These are phyloP conservation scores for Pocillopora grandis DNA, from an alignment of 92 coral and sea anemone species.

Conservation along the genomic window DNA sequence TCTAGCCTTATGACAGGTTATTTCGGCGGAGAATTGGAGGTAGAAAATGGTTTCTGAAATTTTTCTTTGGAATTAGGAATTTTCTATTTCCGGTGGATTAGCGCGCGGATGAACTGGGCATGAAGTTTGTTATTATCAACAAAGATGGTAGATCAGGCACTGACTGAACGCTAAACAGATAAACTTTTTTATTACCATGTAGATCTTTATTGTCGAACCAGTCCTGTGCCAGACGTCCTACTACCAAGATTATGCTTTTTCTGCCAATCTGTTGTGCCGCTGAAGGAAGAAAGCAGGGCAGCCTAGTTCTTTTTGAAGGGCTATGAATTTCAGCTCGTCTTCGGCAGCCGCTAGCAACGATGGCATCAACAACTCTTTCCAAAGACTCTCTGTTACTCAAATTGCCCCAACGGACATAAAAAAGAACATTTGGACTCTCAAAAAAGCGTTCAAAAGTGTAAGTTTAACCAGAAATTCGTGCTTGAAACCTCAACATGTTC, in stretches of 20 bases:
- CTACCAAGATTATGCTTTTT: constrained; percentile 20
- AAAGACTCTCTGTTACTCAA: constrained; percentile 49
- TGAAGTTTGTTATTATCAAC: constrained; percentile 25
- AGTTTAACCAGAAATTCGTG: constrained; percentile 46
- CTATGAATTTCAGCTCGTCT: constrained; percentile 37
- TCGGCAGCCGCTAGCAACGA: constrained; percentile 21
- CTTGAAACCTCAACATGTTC: constrained; percentile 46
- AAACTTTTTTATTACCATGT: neutral
- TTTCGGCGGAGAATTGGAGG: neutral
- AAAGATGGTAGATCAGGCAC: constrained; percentile 28
- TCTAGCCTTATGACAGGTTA: neutral
- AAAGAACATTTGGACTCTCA: constrained; percentile 55
- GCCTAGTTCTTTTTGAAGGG: constrained; percentile 7
- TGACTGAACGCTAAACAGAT: neutral
- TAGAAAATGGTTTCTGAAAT: neutral
- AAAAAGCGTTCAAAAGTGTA: constrained; percentile 52
- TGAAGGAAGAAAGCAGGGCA: constrained; percentile 15
- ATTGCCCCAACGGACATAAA: constrained; percentile 57
- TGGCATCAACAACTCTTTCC: constrained; percentile 31
- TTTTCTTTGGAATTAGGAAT: neutral
- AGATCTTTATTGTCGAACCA: neutral
- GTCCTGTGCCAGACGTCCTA: neutral
- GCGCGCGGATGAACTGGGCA: constrained; percentile 33
- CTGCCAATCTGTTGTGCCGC: constrained; percentile 16
- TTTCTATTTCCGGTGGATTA: neutral